phyloP scores from a whole-genome alignment of 2,888 invertebrate species.

The Molorchus minor region DNA sequence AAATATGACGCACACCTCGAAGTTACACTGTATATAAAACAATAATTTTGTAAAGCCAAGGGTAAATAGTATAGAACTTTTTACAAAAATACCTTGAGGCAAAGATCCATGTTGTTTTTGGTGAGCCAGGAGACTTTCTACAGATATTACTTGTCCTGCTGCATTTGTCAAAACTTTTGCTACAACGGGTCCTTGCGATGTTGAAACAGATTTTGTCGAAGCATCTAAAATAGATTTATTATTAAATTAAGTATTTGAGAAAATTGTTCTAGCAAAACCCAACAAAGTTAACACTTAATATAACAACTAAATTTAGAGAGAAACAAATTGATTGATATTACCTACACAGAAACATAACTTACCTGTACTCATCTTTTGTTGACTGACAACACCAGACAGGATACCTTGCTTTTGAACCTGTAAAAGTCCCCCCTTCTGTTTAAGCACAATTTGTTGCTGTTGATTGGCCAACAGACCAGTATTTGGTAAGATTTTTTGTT shows the following conservation, averaged over 20 bases:
- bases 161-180: conserved; percentile 80
- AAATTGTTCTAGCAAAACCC: too few relatives aligned
- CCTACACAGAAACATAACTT: too few relatives aligned
- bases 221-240: conserved; percentile 54
- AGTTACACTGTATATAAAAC: too few relatives aligned
- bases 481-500: conserved; percentile 59
- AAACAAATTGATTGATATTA: too few relatives aligned
- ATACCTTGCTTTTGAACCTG: conserved; percentile 43
- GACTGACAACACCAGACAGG: conserved; percentile 27
- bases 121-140: conserved; percentile 69
- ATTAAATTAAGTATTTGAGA: too few relatives aligned
- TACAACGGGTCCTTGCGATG: conserved; percentile 68
- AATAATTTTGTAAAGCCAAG: too few relatives aligned
- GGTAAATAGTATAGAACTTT: too few relatives aligned
- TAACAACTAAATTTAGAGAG: too few relatives aligned
- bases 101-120: conserved; percentile 63
- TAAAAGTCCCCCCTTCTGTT: conserved; percentile 57
- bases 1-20: too few relatives aligned
- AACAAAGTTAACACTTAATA: too few relatives aligned
- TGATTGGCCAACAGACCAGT: conserved; percentile 55
- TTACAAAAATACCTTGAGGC: conserved; percentile 63
- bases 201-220: conserved; percentile 62
- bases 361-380: conserved; percentile 38
- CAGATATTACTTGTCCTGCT: conserved; percentile 68
- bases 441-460: conserved; percentile 64